phyloP scores from a whole-genome alignment of 2,113 vertebrate species.

The Promerops cafer region DNA sequence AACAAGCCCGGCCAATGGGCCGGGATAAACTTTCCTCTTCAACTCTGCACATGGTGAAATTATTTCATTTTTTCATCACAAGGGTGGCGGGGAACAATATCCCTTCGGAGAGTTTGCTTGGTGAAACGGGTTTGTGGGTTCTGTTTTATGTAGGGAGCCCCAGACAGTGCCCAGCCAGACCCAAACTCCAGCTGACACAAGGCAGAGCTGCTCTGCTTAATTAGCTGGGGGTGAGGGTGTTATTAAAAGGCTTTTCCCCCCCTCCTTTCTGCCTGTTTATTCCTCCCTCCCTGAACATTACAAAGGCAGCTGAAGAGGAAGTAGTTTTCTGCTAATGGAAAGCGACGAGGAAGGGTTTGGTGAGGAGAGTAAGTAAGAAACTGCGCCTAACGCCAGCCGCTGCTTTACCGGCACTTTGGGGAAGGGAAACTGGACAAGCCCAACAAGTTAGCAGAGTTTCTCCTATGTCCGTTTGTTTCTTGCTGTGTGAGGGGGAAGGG shows the following conservation, averaged over 20 bases:
- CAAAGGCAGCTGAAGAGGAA: constrained; percentile 11
- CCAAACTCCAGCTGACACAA: constrained; percentile 6
- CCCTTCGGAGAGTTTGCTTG: neutral
- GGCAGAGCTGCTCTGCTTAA: neutral
- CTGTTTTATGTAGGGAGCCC: constrained; percentile 6
- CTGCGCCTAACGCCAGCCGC: neutral
- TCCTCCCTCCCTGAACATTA: neutral
- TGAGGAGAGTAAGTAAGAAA: neutral
- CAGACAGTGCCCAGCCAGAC: neutral
- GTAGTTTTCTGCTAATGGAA: neutral
- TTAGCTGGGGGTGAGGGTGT: constrained; percentile 21
- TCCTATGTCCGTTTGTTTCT: neutral
- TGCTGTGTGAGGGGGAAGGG: neutral
- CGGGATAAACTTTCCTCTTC: neutral
- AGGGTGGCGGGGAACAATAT: neutral
- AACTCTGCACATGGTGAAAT: neutral
- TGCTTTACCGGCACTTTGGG: neutral
- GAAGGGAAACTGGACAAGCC: constrained; percentile 13
- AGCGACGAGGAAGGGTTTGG: neutral
- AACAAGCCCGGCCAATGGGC: neutral
- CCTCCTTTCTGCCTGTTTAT: neutral
- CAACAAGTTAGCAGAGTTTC: neutral
- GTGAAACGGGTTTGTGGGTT: neutral
- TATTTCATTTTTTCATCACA: neutral
- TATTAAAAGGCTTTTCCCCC: neutral